Evolutionary conservation across 2,888 invertebrate genomes (phyloP).

Genomic region (Linnaemya tessellans): DNA sequence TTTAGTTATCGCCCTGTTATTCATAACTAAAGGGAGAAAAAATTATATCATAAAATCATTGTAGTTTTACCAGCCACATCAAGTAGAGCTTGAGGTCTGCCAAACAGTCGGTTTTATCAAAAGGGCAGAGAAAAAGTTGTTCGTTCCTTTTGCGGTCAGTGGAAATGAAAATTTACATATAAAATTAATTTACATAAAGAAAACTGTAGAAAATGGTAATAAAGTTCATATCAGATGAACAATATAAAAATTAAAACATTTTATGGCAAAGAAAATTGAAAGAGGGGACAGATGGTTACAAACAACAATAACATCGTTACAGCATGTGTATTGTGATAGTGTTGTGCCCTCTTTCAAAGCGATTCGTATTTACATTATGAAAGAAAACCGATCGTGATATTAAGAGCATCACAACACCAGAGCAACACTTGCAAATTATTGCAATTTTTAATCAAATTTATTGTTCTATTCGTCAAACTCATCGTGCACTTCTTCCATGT

Average conservation of each 20-base stretch:
- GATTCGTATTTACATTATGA: too few relatives aligned
- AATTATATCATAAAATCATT: slow-evolving; percentile 39
- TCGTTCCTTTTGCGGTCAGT: slow-evolving; percentile 53
- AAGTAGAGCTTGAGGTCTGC: not conserved
- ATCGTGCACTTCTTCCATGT: too few relatives aligned
- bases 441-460: too few relatives aligned
- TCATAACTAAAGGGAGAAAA: slow-evolving; percentile 7
- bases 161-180: slow-evolving; percentile 54
- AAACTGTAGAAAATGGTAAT: not conserved
- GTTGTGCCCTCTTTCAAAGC: too few relatives aligned
- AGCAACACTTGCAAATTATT: too few relatives aligned
- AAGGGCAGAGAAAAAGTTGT: slow-evolving; percentile 15
- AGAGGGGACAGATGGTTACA: not conserved
- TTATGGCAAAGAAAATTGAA: not conserved
- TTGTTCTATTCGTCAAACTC: too few relatives aligned
- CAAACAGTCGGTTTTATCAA: not conserved
- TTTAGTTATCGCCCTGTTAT: too few relatives aligned
- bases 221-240: slow-evolving; percentile 8
- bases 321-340: not conserved
- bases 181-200: slow-evolving; percentile 41
- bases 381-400: too few relatives aligned
- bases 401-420: too few relatives aligned
- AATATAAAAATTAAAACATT: slow-evolving; percentile 39
- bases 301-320: not conserved
- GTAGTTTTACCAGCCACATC: slow-evolving; percentile 28